Conservation (phyloP, 1,140 invertebrate species). For the Pantala flavescens region DNA sequence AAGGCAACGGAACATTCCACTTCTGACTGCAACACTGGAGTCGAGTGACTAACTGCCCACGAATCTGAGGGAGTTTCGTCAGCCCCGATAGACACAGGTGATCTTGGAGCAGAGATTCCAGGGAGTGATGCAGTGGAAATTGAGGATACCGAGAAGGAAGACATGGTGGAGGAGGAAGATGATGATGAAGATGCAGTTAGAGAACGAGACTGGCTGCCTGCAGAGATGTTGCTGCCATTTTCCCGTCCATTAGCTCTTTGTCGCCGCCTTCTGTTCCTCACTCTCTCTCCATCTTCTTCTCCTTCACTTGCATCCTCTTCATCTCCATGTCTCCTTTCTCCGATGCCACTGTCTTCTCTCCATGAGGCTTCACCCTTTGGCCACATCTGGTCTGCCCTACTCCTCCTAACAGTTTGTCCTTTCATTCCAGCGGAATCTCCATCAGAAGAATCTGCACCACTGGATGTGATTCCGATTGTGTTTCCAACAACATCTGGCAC, state of each 20-base stretch:
- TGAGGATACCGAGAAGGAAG: conserved; percentile 11
- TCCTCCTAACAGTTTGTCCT: background rate
- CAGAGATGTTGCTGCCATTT: background rate
- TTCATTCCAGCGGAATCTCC: background rate
- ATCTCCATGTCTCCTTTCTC: background rate
- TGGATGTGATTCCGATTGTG: background rate
- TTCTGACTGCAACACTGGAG: conserved; percentile 47
- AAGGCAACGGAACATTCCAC: conserved; percentile 48
- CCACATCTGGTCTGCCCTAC: background rate
- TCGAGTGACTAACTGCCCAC: conserved; percentile 35
- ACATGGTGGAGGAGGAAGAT: background rate
- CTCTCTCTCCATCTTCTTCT: background rate
- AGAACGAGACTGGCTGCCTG: background rate
- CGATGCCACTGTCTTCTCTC: background rate
- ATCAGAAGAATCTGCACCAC: background rate
- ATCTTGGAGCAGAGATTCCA: conserved; percentile 25
- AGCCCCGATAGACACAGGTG: background rate
- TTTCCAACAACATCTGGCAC: background rate
- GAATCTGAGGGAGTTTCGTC: conserved; percentile 30
- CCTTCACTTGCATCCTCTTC: conserved; percentile 14
- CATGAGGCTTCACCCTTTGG: background rate
- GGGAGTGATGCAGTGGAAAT: conserved; percentile 30
- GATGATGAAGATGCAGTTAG: background rate
- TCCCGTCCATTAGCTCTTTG: background rate
- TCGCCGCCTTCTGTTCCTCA: background rate